phyloP scores from a whole-genome alignment of 2,888 invertebrate species.

The Myathropa florea region DNA sequence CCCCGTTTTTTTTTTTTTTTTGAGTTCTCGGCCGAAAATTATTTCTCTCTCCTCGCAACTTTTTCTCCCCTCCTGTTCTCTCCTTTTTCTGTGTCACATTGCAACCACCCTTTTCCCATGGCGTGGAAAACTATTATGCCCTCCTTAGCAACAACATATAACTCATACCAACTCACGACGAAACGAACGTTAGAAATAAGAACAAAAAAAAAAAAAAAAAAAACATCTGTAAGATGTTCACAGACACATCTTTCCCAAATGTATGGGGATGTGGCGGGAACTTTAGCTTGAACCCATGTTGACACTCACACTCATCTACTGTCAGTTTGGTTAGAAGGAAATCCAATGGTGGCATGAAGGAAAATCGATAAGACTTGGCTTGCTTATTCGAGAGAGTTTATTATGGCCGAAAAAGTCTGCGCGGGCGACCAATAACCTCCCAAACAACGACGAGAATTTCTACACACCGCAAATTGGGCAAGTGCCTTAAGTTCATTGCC shows the following conservation, averaged over 20 bases:
- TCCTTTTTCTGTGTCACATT: constrained; percentile 40
- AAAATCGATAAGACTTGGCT: not conserved
- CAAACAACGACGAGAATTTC: not conserved
- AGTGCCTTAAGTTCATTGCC: constrained; percentile 53
- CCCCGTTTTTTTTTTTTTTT: no score
- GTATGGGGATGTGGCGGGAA: constrained; percentile 29
- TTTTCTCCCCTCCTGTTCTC: constrained; percentile 9
- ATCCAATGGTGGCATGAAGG: not conserved
- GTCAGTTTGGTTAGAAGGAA: not conserved
- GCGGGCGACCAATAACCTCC: not conserved
- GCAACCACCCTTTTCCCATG: constrained; percentile 20
- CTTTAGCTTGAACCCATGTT: constrained; percentile 5
- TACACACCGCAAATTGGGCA: not conserved
- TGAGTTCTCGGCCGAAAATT: constrained; percentile 69
- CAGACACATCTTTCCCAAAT: not conserved
- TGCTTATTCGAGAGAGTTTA: not conserved
- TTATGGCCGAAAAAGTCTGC: not conserved
- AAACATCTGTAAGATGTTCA: constrained; percentile 12
- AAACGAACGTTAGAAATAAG: constrained; percentile 21
- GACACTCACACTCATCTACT: not conserved
- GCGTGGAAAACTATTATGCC: constrained; percentile 37
- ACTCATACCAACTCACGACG: constrained; percentile 36
- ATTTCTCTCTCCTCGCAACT: constrained; percentile 2
- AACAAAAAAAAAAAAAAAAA: constrained; percentile 17
- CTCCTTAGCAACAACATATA: constrained; percentile 50